A percentile compares a stretch with the other conserved stretches of the same genome.
phyloP scores from a whole-genome alignment of 2,888 invertebrate species.

The Palloptera scutellata region DNA sequence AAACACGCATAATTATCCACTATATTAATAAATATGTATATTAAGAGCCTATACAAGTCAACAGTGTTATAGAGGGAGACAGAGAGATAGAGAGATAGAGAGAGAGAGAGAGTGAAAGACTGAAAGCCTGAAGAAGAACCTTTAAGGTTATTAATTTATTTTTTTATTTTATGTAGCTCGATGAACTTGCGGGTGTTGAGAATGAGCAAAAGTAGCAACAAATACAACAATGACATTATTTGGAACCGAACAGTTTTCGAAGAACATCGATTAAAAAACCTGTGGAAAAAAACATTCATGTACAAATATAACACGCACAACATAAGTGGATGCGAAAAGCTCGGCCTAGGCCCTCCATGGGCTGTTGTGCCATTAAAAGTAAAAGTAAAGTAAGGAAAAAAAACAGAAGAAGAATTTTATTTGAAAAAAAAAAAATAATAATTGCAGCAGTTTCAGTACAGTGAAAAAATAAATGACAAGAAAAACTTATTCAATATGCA shows the following conservation, averaged over 20 bases:
- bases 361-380: too few species aligned
- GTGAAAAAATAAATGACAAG: not conserved
- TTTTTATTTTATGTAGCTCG: conserved; percentile 30
- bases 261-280: too few species aligned
- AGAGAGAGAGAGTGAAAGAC: not conserved
- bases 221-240: not conserved
- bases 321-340: too few species aligned
- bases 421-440: too few species aligned
- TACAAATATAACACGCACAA: too few species aligned
- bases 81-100: not conserved
- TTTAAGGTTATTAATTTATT: conserved; percentile 29
- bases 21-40: not conserved
- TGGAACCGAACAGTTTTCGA: too few species aligned
- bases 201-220: conserved; percentile 5
- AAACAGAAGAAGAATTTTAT: too few species aligned
- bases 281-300: too few species aligned
- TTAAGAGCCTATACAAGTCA: not conserved
- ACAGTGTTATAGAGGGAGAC: not conserved
- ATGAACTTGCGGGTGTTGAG: not conserved
- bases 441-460: not conserved
- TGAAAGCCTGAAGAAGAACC: not conserved
- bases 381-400: too few species aligned
- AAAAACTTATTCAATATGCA: not conserved
- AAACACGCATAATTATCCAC: not conserved
- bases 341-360: too few species aligned